These are phyloP conservation scores for Cynodonichthys magdalenae DNA, from an alignment of 2,797 vertebrate species.

Conservation along the genomic window DNA sequence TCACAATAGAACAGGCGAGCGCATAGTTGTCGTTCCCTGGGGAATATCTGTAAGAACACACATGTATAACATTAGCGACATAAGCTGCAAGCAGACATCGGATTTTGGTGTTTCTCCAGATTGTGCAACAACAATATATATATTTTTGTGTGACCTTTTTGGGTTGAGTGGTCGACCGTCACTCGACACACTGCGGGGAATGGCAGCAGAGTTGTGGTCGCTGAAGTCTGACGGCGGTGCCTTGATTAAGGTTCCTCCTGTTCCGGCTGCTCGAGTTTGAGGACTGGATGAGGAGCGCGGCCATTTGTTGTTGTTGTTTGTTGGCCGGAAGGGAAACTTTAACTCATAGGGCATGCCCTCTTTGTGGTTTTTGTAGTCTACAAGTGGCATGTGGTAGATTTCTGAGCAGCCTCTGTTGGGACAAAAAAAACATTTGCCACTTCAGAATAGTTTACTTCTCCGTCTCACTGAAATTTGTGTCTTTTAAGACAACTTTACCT, in stretches of 20 bases:
- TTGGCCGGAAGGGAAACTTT: constrained; percentile 94
- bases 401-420: constrained; percentile 92
- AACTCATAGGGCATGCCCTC: constrained; percentile 94
- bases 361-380: constrained; percentile 95
- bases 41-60: constrained; percentile 83
- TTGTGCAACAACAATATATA: constrained; percentile 1
- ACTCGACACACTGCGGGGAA: constrained; percentile 95
- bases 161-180: constrained; percentile 91
- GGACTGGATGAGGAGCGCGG: constrained; percentile 87
- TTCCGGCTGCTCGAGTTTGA: constrained; percentile 80
- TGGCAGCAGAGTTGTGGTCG: constrained; percentile 85
- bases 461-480: neutral
- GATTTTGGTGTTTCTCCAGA: constrained; percentile 3
- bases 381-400: constrained; percentile 94
- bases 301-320: constrained; percentile 91
- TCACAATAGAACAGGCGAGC: constrained; percentile 90
- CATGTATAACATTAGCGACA: constrained; percentile 18
- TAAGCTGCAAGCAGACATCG: constrained; percentile 2
- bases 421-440: constrained; percentile 13
- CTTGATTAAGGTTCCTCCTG: constrained; percentile 86
- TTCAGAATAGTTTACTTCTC: neutral
- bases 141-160: constrained; percentile 81
- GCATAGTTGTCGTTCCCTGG: constrained; percentile 94
- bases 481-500: constrained; percentile 79
- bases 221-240: constrained; percentile 79